Evolutionary conservation across 2,113 vertebrate genomes (phyloP), one percentile per base, ranked within the genome.

Genomic region (Sylvia atricapilla): DNA sequence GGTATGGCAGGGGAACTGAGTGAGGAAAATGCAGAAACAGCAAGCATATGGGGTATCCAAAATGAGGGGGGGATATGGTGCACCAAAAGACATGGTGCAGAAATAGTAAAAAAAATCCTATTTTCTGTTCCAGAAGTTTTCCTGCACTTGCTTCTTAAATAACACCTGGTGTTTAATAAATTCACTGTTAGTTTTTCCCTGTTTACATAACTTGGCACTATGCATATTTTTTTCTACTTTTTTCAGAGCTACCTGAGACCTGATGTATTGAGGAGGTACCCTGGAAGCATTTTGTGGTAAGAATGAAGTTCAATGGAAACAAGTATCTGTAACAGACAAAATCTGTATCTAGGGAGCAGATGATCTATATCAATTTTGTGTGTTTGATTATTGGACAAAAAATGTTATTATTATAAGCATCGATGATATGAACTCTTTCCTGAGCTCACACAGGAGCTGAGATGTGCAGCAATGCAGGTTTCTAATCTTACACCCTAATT

Each of bases 11-110:
- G 62, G 77, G 78, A 93, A 86, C 50, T 30, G 73, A 90, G 46
- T 58, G 66, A 94, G 67, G 64, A 86, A 93, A 96, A 89, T 10
- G 14, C 43, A 91, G 44, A 91, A 95, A 82, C 74, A 86, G 77
- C 74, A 84, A 91, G 89, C 63, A 84, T 78, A 93, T 50, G 89
- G 37, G 23, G 13, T 49, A 80, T 35, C 73, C 72, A 95, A 90
- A 86, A 69, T 68, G 39, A 52, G 13, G 13, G 24, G 31, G 49
- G 1, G 4, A n/a, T n/a, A n/a, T n/a, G n/a, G n/a, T n/a, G n/a
- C n/a, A n/a, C n/a, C n/a, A n/a, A n/a, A 41, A 75, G 39, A 73
- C 47, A 73, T 2, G 2, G 21, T 56, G 23, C 43, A 74, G 35
- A 91, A 91, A 25, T 7, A 78, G n/a, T 17, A 47, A 84, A 87